Base-by-base conservation (phyloP, 2,888 invertebrate species). In the Acanthacorydalis orientalis region DNA sequence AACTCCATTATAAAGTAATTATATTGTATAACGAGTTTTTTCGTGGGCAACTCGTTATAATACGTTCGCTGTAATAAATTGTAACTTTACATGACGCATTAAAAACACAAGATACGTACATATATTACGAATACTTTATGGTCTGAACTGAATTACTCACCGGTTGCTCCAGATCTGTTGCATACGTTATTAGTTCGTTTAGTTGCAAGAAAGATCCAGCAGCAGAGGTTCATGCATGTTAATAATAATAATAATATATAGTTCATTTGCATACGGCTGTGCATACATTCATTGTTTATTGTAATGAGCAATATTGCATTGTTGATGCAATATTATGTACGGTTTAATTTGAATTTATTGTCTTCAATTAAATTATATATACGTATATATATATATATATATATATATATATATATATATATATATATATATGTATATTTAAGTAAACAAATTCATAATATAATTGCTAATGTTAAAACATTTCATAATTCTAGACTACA, bases 11-110 rank as follows among this genome's bases (percentile, higher is more conserved):
- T 51, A 51, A 53, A 52, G 53, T 55, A 55, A 55, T 55, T 55
- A 55, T 54, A 55, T 54, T 53, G 53, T 54, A 52, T 54, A 55
- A 54, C 54, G 53, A 55, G 54, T 53, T 54, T 54, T 53, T 53
- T 53, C 23, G 14, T 12, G 12, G 49, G 12, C 37, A 37, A 52
- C 50, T 53, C 52, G 53, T 51, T 53, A 54, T 49, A 48, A 54
- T 56, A 55, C 54, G 55, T 53, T 50, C 50, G 53, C 54, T 53
- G 58, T 56, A 59, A 61, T 61, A 61, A 61, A 62, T 62, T 57
- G 56, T 54, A 53, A 55, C 50, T 53, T 54, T 57, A 61, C 59
- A 61, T 58, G 61, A 58, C 60, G 59, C 56, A 59, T 58, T 61
- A 61, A 61, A 60, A 61, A 60, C 60, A 55, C 49, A 23, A 23